Evolutionary conservation across 1,140 invertebrate genomes (phyloP).

Genomic region (Euglossa dilemma): DNA sequence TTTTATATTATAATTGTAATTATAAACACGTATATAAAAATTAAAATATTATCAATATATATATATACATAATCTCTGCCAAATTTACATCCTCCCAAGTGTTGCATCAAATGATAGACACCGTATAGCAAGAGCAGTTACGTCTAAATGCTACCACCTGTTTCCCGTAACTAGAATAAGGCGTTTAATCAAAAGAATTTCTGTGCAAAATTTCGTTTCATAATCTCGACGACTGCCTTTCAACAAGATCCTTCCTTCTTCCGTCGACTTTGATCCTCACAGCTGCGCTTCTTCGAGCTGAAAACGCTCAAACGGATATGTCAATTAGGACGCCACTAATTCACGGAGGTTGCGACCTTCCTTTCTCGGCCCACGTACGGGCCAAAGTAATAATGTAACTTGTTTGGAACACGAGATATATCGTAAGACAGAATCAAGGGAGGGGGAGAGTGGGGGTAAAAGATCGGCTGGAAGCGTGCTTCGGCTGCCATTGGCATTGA

Average conservation of each 20-base stretch:
- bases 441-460: background rate
- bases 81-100: background rate
- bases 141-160: background rate
- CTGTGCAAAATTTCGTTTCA: background rate
- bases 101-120: background rate
- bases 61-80: background rate
- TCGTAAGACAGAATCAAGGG: background rate
- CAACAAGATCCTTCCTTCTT: slow-evolving; percentile 34
- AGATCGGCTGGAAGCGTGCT: slow-evolving; percentile 10
- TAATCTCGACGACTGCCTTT: background rate
- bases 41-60: background rate
- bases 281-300: slow-evolving; percentile 29
- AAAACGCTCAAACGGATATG: slow-evolving; percentile 63
- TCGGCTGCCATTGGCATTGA: slow-evolving; percentile 50
- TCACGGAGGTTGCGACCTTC: slow-evolving; percentile 68
- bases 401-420: slow-evolving; percentile 22
- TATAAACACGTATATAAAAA: too few relatives aligned
- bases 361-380: slow-evolving; percentile 61
- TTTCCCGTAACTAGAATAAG: background rate
- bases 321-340: slow-evolving; percentile 72
- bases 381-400: slow-evolving; percentile 39
- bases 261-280: slow-evolving; percentile 28
- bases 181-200: background rate
- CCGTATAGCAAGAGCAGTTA: background rate
- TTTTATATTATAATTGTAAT: too few relatives aligned